Percentiles rank a stretch among this genome's conserved stretches.
These are phyloP conservation scores for Passerina amoena DNA, from an alignment of 2,113 vertebrate genomes.

Conservation along the genomic window DNA sequence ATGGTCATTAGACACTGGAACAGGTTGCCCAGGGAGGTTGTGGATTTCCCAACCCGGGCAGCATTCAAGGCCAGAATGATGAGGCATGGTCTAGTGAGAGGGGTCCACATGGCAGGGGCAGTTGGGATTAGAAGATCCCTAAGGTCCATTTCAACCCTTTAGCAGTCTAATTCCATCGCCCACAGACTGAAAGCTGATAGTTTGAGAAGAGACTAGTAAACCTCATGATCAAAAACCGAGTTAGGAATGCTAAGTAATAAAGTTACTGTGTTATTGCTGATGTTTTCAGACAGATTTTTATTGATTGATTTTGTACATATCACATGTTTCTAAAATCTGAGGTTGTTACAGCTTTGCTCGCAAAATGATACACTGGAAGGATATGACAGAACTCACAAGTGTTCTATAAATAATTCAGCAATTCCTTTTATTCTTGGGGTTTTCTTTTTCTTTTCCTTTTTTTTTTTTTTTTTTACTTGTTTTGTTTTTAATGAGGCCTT, in stretches of 20 bases:
- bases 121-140: neutral
- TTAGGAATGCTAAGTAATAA: neutral
- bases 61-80: neutral
- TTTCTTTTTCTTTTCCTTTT: neutral
- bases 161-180: neutral
- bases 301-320: neutral
- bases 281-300: neutral
- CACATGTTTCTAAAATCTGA: neutral
- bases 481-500: neutral
- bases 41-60: neutral
- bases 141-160: neutral
- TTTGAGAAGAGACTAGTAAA: neutral
- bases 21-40: neutral
- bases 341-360: neutral
- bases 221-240: neutral
- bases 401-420: neutral
- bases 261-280: neutral
- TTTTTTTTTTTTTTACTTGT: accelerated
- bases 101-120: accelerated
- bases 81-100: neutral
- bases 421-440: neutral
- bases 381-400: neutral
- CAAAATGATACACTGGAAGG: neutral
- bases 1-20: neutral
- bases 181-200: neutral